Evolutionary conservation across 2,113 vertebrate genomes (phyloP).

Genomic region (Phodopus roborovskii): DNA sequence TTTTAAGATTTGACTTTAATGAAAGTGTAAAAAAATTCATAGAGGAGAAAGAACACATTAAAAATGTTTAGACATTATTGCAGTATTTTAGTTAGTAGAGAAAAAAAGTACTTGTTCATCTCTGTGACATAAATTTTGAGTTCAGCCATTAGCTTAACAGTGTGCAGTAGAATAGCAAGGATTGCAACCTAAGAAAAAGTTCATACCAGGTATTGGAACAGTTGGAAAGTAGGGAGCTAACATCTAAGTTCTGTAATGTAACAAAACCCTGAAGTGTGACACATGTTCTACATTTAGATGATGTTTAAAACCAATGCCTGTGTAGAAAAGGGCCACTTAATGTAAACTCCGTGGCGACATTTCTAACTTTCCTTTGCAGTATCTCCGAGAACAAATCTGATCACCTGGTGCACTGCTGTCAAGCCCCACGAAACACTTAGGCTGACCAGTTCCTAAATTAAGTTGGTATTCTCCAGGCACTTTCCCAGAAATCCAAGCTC

Average conservation of each 20-base stretch:
- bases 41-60: neutral
- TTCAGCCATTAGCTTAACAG: conserved; percentile 32
- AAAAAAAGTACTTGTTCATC: conserved; percentile 58
- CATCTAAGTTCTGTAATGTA: conserved; percentile 62
- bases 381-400: conserved; percentile 58
- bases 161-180: neutral
- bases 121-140: conserved; percentile 53
- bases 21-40: neutral
- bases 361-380: conserved; percentile 62
- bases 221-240: conserved; percentile 62
- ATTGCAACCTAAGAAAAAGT: conserved; percentile 49
- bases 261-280: conserved; percentile 67
- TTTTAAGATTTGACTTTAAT: neutral
- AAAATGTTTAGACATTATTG: neutral
- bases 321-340: conserved; percentile 25
- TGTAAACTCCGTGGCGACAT: conserved; percentile 63
- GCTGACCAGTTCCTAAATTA: conserved; percentile 75
- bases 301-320: conserved; percentile 67
- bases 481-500: conserved; percentile 63
- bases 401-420: conserved; percentile 54
- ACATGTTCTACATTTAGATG: conserved; percentile 73
- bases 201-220: conserved; percentile 36
- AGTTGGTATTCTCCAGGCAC: conserved; percentile 77
- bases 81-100: conserved; percentile 35
- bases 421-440: conserved; percentile 72